A percentile compares a stretch with the other conserved stretches of the same genome.
Conservation (phyloP, 2,797 vertebrate genomes). For the Rachycentron canadum region DNA sequence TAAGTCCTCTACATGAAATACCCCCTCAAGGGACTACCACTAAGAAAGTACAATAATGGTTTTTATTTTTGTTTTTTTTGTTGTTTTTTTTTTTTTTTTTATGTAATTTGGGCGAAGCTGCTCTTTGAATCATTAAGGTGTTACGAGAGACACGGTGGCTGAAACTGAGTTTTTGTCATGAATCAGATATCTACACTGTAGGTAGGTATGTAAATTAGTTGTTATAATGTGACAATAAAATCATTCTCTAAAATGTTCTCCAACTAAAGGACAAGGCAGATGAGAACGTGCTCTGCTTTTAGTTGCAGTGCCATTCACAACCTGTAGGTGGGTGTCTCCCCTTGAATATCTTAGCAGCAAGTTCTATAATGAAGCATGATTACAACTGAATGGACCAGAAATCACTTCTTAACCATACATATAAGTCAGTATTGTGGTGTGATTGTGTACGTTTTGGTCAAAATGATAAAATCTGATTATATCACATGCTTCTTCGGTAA, state of each 20-base stretch:
- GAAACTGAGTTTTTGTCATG: background rate
- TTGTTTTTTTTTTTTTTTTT: too few species aligned
- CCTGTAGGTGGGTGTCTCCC: conserved; percentile 65
- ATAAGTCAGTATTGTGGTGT: background rate
- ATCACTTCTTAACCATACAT: background rate
- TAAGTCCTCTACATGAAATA: background rate
- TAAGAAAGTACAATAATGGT: background rate
- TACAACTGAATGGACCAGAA: background rate
- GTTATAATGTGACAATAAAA: too few species aligned
- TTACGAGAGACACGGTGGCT: background rate
- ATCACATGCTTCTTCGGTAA: background rate
- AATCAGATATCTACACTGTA: background rate
- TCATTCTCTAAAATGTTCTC: too few species aligned
- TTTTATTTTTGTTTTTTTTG: too few species aligned
- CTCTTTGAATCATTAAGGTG: background rate
- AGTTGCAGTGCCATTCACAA: conserved; percentile 37
- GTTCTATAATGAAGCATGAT: conserved; percentile 3
- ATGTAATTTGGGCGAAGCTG: background rate
- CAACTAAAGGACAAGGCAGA: too few species aligned
- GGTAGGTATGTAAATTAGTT: too few species aligned
- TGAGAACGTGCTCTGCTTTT: too few species aligned
- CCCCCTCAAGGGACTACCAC: background rate
- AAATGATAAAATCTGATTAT: background rate
- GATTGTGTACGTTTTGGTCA: background rate
- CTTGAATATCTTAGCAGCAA: conserved; percentile 31